Evolutionary conservation across 2,797 vertebrate species (phyloP), one percentile per base, ranked within the genome.

Genomic region (Lophius americanus): DNA sequence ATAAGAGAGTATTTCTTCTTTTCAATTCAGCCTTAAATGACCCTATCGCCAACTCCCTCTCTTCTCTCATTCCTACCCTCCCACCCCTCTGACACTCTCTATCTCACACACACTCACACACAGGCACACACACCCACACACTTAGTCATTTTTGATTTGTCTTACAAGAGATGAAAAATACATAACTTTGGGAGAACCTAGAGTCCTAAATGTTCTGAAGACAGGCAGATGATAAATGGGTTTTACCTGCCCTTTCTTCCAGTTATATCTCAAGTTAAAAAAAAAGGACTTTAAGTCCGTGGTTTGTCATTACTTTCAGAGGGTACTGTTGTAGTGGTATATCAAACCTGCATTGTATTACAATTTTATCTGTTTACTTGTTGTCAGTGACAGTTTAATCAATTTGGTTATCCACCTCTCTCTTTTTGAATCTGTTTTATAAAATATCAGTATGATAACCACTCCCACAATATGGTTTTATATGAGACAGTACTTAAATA

Each of bases 141-240:
- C 14, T 13, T 46, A 9, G 39, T 69, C 32, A 32, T 73, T 82
- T 64, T 68, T 81, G 59, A 79, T 80, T 78, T 78, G 56, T 75
- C 67, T 69, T 67, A 64, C 64, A 64, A 32, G 7, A 73, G 46
- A 76, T 79, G 51, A 66, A 60, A 81, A 73, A 55, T 13, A 49
- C 72, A 78, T 76, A 69, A 78, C 76, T 74, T 74, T 41, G 9
- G 7, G 32, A 58, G 57, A 71, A 75, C 38, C 42, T 52, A 70
- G 53, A 69, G 39, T 65, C 55, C 51, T 49, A 60, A 70, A 79
- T 67, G 62, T 76, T 85, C 50, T 57, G 35, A 2, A 1, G 62
- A 65, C 70, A 61, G 44, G 38, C 38, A 10, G 37, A 71, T 75
- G 85, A 86, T 78, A 51, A 79, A 86, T 79, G 50, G 38, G 62